Conservation (phyloP, 2,888 invertebrate species). For the Caradrina kadenii region DNA sequence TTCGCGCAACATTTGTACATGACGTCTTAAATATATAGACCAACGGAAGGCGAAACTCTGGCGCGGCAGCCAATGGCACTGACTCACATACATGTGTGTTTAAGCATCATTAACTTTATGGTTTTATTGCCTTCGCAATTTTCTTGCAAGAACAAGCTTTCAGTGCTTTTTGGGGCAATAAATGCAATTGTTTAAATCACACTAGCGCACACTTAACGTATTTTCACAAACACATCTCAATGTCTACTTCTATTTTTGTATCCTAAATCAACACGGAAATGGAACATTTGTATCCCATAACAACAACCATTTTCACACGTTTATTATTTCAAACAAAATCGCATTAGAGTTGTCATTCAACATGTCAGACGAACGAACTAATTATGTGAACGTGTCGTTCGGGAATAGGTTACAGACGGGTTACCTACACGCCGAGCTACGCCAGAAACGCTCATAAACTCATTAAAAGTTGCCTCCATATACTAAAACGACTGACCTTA, state of each 20-base stretch:
- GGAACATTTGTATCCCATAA: conserved; percentile 18
- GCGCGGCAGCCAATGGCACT: conserved; percentile 47
- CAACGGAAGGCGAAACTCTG: conserved; percentile 70
- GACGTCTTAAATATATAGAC: conserved; percentile 85
- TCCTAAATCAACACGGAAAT: conserved; percentile 17
- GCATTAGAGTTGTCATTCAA: conserved; percentile 50
- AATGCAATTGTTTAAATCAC: conserved; percentile 19
- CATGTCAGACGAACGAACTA: conserved; percentile 63
- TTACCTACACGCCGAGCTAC: conserved; percentile 65
- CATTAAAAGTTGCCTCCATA: conserved; percentile 87
- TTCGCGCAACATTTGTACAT: conserved; percentile 86
- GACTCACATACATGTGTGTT: conserved; percentile 53
- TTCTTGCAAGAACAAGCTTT: conserved; percentile 12
- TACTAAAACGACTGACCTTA: conserved; percentile 83
- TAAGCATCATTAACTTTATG: conserved; percentile 53
- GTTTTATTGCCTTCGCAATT: conserved; percentile 38
- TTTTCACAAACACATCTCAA: conserved; percentile 25
- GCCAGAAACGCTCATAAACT: conserved; percentile 83
- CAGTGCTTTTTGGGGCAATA: background rate
- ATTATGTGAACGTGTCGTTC: conserved; percentile 72
- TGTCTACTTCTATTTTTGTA: background rate
- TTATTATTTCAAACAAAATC: conserved; percentile 50
- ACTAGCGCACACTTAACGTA: background rate
- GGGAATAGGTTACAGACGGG: conserved; percentile 71
- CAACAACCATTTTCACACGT: conserved; percentile 1